Percentiles rank a stretch among this genome's conserved stretches.
phyloP scores from a whole-genome alignment of 2,113 vertebrate genomes.

The Forbesichthys papilliferus region DNA sequence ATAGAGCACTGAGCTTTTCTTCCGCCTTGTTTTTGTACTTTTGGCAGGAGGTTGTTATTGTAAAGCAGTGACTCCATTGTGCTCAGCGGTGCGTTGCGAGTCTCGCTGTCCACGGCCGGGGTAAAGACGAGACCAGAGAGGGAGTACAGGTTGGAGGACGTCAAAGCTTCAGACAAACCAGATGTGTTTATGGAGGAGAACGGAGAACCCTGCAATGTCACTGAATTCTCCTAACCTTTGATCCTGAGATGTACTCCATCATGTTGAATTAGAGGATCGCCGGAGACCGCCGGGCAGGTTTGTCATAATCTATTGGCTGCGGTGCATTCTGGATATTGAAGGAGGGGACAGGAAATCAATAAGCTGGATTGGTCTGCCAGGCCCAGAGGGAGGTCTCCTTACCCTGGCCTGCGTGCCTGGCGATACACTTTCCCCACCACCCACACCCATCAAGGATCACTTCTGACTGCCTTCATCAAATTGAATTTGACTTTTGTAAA shows the following conservation, averaged over 20 bases:
- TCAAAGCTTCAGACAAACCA: constrained; percentile 33
- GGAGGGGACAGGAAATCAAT: constrained; percentile 82
- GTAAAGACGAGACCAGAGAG: constrained; percentile 45
- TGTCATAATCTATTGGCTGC: constrained; percentile 80
- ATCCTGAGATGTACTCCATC: constrained; percentile 76
- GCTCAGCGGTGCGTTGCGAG: constrained; percentile 67
- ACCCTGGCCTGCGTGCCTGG: constrained; percentile 57
- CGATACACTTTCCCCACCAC: constrained; percentile 49
- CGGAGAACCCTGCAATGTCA: constrained; percentile 70
- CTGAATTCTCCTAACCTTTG: constrained; percentile 69
- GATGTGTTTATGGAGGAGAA: constrained; percentile 48
- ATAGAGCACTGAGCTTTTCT: constrained; percentile 80
- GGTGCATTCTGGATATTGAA: constrained; percentile 77
- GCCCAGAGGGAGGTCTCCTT: constrained; percentile 75
- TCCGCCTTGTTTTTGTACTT: constrained; percentile 78
- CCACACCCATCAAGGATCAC: constrained; percentile 56
- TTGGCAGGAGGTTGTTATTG: constrained; percentile 82
- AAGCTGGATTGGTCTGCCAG: constrained; percentile 74
- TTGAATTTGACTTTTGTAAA: constrained; percentile 64
- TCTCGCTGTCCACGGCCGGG: constrained; percentile 54
- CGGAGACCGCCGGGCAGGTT: constrained; percentile 74
- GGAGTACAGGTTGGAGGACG: constrained; percentile 42
- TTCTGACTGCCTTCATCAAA: constrained; percentile 66
- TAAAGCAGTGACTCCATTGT: constrained; percentile 78
- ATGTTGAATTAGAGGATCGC: constrained; percentile 77